Evolutionary conservation across 1,140 invertebrate genomes (phyloP).

Genomic region (Conus ventricosus): DNA sequence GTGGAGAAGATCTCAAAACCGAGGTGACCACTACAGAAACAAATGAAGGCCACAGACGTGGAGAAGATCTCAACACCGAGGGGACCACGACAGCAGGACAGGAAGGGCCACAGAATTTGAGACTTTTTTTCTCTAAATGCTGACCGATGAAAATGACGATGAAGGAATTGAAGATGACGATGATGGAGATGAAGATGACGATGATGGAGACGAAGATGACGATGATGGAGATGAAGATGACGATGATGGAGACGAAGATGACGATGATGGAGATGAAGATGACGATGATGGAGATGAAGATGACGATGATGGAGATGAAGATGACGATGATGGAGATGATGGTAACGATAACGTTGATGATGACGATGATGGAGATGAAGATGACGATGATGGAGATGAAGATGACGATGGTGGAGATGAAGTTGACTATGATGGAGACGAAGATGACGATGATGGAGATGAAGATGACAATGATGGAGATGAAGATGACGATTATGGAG

Average conservation of each 20-base stretch:
- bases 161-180: constrained; percentile 2
- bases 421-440: not conserved
- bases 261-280: not conserved
- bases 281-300: not conserved
- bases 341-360: too few species aligned
- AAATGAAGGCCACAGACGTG: too few species aligned
- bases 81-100: too few species aligned
- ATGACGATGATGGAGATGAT: not conserved
- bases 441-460: not conserved
- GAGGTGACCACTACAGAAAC: too few species aligned
- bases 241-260: not conserved
- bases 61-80: too few species aligned
- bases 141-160: not conserved
- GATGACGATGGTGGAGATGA: not conserved
- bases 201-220: not conserved
- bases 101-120: too few species aligned
- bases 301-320: not conserved
- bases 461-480: not conserved
- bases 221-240: too few species aligned
- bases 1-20: too few species aligned
- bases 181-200: not conserved
- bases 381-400: not conserved
- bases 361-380: not conserved
- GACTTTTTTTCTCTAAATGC: not conserved
- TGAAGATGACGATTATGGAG: too few species aligned